Percentiles rank a stretch among this genome's conserved stretches.
These are phyloP conservation scores for Anarhynchus alexandrinus DNA, from an alignment of 2,113 vertebrate genomes.

Conservation along the genomic window DNA sequence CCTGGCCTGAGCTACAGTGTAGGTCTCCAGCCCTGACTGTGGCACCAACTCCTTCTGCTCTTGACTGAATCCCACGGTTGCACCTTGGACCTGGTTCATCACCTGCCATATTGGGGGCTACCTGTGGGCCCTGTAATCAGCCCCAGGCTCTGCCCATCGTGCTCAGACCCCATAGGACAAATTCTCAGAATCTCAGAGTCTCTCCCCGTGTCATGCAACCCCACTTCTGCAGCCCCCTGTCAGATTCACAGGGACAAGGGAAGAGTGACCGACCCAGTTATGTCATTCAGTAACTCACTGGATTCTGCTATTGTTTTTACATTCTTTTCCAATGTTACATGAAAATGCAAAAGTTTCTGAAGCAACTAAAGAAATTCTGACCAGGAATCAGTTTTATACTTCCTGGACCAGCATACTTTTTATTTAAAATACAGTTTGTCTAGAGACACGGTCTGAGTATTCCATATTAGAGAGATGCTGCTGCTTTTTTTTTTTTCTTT, in stretches of 20 bases:
- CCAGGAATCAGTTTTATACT: neutral
- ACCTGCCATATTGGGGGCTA: neutral
- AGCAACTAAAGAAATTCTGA: neutral
- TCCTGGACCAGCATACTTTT: neutral
- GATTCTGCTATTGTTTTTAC: neutral
- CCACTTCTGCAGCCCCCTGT: neutral
- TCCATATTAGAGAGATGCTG: neutral
- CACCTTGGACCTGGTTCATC: neutral
- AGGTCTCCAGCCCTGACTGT: neutral
- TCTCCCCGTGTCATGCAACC: neutral
- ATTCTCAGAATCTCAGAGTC: neutral
- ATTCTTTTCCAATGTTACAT: neutral
- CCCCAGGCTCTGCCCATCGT: neutral
- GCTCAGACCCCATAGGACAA: neutral
- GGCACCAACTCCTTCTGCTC: neutral
- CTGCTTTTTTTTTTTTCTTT: neutral
- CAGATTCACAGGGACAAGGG: neutral
- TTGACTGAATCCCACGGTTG: neutral
- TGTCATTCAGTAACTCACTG: neutral
- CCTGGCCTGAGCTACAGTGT: neutral
- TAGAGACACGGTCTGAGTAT: neutral
- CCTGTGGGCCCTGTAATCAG: neutral
- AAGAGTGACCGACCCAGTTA: neutral
- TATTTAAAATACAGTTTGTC: neutral
- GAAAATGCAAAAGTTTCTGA: neutral